Evolutionary conservation across 2,797 vertebrate genomes (phyloP).

Genomic region (Coracias cyanogaster): DNA sequence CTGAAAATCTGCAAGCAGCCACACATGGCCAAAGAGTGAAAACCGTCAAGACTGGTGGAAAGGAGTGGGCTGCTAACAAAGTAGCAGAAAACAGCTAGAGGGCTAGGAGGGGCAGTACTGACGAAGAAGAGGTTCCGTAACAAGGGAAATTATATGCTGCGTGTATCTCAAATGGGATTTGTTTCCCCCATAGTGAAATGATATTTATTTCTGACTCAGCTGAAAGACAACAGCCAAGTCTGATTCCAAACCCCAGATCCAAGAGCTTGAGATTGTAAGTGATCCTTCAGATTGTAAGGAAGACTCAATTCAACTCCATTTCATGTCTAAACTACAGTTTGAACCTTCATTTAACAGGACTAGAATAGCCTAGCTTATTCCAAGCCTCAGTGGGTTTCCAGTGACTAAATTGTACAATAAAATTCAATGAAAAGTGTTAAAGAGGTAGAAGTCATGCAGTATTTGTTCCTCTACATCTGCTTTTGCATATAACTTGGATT

Average conservation of each 20-base stretch:
- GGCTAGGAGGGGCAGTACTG: neutral
- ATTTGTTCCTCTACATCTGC: neutral
- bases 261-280: neutral
- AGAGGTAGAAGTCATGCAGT: neutral
- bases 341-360: neutral
- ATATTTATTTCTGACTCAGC: neutral
- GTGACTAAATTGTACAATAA: neutral
- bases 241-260: neutral
- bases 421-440: constrained; percentile 20
- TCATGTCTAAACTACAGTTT: neutral
- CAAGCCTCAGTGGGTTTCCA: neutral
- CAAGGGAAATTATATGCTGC: neutral
- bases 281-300: constrained; percentile 11
- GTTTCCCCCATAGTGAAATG: neutral
- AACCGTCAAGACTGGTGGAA: neutral
- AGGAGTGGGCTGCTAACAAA: neutral
- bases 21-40: neutral
- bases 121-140: neutral
- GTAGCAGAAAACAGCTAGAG: neutral
- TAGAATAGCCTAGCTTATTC: neutral
- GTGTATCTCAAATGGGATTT: neutral
- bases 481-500: constrained; percentile 7
- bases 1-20: neutral
- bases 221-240: neutral
- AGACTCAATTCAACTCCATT: neutral